Evolutionary conservation across 2,797 vertebrate species (phyloP), one percentile per base, ranked within the genome.

Genomic region (Heliangelus exortis): DNA sequence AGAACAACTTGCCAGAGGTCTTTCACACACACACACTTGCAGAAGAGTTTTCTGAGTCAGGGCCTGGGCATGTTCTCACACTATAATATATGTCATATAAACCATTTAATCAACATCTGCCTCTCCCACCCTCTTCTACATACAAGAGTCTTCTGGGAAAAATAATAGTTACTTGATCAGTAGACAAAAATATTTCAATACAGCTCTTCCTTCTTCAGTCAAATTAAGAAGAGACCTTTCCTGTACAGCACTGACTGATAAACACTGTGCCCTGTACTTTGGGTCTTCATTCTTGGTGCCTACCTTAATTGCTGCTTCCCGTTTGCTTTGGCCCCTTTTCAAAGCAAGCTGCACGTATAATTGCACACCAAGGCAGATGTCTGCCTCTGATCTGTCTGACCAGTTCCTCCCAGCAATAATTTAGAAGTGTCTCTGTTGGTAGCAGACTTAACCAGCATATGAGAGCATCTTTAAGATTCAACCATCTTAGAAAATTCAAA

Each of bases 341-440:
- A 96, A 96, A 95, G 92, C 72, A 90, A 79, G 74, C 76, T 95
- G 85, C 68, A 50, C 62, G 28, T 53, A 31, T 89, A 63, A 88
- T 63, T 88, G 78, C 72, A 81, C 45, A 23, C 4, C 1, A 13
- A 79, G 82, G 59, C 89, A 95, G 95, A 95, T 73, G 84, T 74
- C 95, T 94, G 89, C 92, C 82, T 95, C 87, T 94, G 93, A 96
- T 96, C 91, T 82, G 80, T 6, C 92, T 61, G 53, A 93, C 65
- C 77, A 82, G 83, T 20, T 93, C 94, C 93, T 96, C 89, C 81
- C 91, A 72, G 75, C 62, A 93, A 85, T 87, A 28, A 90, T 92
- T 96, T 57, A 79, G 34, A 41, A 59, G 34, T 0, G 3, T 75
- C 79, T 95, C 65, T 78, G 34, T 62, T 69, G 43, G 53, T 82